A percentile compares a stretch with the other conserved stretches of the same genome.
phyloP scores from a whole-genome alignment of 2,113 vertebrate species.

The Erythrocebus patas region DNA sequence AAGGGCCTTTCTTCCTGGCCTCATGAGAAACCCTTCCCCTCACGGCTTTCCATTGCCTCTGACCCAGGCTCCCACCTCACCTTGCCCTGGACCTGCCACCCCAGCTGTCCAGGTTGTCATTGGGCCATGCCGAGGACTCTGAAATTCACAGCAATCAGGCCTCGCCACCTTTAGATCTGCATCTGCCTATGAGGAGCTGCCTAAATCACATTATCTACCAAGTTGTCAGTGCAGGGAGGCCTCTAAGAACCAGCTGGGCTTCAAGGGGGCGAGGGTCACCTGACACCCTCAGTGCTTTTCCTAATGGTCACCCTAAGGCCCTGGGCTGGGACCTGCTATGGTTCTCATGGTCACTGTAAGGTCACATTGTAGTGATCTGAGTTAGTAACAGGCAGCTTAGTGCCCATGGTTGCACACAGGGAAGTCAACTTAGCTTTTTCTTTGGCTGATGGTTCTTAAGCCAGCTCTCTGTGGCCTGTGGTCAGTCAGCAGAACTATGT shows the following conservation, averaged over 20 bases:
- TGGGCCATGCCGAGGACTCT: not conserved
- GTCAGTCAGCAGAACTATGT: not conserved
- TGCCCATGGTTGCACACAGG: not conserved
- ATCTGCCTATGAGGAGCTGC: not conserved
- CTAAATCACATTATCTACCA: not conserved
- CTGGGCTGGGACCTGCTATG: too few relatives aligned
- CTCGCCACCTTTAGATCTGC: not conserved
- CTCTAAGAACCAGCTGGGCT: not conserved
- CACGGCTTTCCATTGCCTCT: not conserved
- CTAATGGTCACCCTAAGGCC: too few relatives aligned
- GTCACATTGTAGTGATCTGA: not conserved
- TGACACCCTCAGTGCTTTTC: not conserved
- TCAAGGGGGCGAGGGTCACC: rapidly evolving
- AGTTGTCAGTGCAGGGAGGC: not conserved
- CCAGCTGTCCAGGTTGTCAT: not conserved
- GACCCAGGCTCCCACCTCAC: not conserved
- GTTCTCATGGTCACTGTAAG: not conserved
- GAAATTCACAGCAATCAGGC: not conserved
- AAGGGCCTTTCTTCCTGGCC: not conserved
- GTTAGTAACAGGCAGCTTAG: not conserved
- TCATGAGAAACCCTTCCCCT: not conserved
- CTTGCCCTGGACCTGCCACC: not conserved
- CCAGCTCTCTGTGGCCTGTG: not conserved
- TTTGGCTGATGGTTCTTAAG: not conserved
- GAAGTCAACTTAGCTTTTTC: not conserved